Evolutionary conservation across 2,888 invertebrate species (phyloP).

Genomic region (Pyrrhosoma nymphula): DNA sequence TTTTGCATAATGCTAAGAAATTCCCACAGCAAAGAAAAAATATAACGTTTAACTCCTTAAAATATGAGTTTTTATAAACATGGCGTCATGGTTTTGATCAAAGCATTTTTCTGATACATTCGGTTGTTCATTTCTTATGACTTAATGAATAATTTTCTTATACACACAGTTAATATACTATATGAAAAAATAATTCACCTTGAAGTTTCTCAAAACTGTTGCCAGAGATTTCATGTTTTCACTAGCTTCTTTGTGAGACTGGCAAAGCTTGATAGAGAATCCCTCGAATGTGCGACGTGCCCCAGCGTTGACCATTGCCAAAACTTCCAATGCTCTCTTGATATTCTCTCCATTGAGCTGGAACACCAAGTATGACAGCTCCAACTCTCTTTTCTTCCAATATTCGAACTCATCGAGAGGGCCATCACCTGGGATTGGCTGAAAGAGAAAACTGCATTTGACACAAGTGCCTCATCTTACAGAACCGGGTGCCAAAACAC

Average conservation of each 20-base stretch:
- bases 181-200: slow-evolving; percentile 76
- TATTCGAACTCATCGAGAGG: slow-evolving; percentile 92
- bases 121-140: too few relatives aligned
- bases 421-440: slow-evolving; percentile 85
- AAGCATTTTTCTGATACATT: too few relatives aligned
- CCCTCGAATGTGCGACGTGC: slow-evolving; percentile 82
- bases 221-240: slow-evolving; percentile 89
- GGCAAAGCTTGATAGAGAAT: slow-evolving; percentile 83
- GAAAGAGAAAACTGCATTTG: slow-evolving; percentile 69
- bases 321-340: slow-evolving; percentile 81
- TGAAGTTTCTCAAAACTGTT: slow-evolving; percentile 87
- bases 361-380: slow-evolving; percentile 88
- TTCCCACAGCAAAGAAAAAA: too few relatives aligned
- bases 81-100: too few relatives aligned
- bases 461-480: too few relatives aligned
- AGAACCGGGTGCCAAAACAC: too few relatives aligned
- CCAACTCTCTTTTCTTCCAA: slow-evolving; percentile 90
- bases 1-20: too few relatives aligned
- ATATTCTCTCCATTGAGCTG: slow-evolving; percentile 88
- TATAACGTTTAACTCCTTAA: too few relatives aligned
- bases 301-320: slow-evolving; percentile 81
- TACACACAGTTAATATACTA: too few relatives aligned
- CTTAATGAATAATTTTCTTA: too few relatives aligned
- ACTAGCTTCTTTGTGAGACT: slow-evolving; percentile 85
- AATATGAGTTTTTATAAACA: too few relatives aligned